Percentiles rank a stretch among this genome's conserved stretches.
Conservation (phyloP, 2,888 invertebrate genomes). For the Ormyrus nitidulus region DNA sequence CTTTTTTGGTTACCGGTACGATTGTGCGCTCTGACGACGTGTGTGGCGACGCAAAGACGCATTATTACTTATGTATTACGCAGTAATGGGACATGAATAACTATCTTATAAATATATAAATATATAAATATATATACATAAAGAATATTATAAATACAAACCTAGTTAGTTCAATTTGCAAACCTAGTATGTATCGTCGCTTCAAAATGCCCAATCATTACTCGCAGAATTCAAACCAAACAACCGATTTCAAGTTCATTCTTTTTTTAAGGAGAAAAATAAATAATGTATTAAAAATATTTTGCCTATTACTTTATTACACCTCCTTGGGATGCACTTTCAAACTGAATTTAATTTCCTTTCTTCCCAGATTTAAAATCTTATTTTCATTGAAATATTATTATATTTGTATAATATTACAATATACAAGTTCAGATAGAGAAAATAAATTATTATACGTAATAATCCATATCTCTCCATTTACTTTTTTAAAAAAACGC, state of each 20-base stretch:
- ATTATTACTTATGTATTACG: constrained; percentile 60
- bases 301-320: neutral
- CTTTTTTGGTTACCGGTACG: constrained; percentile 1
- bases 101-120: constrained; percentile 71
- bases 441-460: constrained; percentile 2
- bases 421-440: neutral
- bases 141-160: constrained; percentile 62
- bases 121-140: constrained; percentile 63
- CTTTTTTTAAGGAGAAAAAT: constrained; percentile 74
- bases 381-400: too few relatives aligned
- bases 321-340: neutral
- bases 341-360: neutral
- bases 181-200: constrained; percentile 74
- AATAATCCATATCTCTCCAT: too few relatives aligned
- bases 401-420: neutral
- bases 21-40: constrained; percentile 16
- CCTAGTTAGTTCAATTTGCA: constrained; percentile 74
- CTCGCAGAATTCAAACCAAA: constrained; percentile 68
- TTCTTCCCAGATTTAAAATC: neutral
- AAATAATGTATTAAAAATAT: constrained; percentile 72
- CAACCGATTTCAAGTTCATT: constrained; percentile 74
- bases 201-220: constrained; percentile 74
- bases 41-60: constrained; percentile 58
- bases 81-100: constrained; percentile 64
- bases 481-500: too few relatives aligned